Percentiles rank a stretch among this genome's conserved stretches.
Evolutionary conservation across 2,113 vertebrate species (phyloP).

Genomic region (Piprites chloris): DNA sequence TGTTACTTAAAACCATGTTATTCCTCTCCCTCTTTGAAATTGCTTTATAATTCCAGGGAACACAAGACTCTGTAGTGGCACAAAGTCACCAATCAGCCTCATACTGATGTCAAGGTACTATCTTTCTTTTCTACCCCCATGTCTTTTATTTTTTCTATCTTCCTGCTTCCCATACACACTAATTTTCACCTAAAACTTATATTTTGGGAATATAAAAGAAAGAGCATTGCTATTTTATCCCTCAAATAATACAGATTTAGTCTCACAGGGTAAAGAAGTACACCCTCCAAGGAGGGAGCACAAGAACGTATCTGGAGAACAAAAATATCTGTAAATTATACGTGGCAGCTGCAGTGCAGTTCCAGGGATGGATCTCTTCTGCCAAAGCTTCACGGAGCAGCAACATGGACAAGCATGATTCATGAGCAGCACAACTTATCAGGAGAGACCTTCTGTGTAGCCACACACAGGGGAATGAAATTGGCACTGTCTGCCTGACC

Average conservation of each 20-base stretch:
- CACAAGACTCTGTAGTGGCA: background rate
- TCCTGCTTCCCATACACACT: background rate
- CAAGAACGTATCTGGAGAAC: accelerated
- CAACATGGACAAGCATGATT: background rate
- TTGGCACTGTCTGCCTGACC: background rate
- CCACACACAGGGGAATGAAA: background rate
- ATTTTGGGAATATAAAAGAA: background rate
- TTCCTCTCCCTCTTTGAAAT: background rate
- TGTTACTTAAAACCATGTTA: background rate
- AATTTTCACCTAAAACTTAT: background rate
- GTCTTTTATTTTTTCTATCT: background rate
- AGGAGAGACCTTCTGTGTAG: background rate
- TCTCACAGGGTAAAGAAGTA: background rate
- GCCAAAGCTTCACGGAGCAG: background rate
- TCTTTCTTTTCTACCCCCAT: background rate
- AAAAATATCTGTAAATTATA: background rate
- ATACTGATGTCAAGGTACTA: background rate
- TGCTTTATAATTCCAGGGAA: background rate
- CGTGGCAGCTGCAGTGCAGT: background rate
- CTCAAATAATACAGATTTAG: background rate
- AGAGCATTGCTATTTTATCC: background rate
- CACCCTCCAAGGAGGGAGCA: background rate
- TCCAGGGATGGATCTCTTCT: background rate
- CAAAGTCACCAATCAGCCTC: background rate
- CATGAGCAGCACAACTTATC: background rate